These are phyloP conservation scores for Thamnaconus septentrionalis DNA, from an alignment of 2,113 vertebrate species.

Conservation along the genomic window DNA sequence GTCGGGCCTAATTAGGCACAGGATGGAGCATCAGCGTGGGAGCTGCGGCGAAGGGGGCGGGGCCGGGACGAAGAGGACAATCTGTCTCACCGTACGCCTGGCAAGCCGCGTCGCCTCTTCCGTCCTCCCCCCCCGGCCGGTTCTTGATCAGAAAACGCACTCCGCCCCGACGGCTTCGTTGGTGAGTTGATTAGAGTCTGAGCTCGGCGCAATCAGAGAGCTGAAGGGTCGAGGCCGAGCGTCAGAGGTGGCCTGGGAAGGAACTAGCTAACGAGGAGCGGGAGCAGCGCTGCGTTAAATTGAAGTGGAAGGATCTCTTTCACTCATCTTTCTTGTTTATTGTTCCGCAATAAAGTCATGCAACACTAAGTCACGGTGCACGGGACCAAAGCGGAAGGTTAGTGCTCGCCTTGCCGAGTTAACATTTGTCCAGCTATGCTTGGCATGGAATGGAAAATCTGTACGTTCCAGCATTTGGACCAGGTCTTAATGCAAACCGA, in stretches of 20 bases:
- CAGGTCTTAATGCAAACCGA: too few relatives aligned
- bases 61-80: constrained; percentile 26
- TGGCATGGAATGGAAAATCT: too few relatives aligned
- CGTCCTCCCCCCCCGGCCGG: constrained; percentile 32
- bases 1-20: constrained; percentile 64
- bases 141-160: constrained; percentile 36
- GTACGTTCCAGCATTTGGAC: too few relatives aligned
- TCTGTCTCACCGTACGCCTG: constrained; percentile 32
- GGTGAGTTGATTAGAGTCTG: constrained; percentile 67
- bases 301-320: constrained; percentile 63
- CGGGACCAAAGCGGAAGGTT: neutral
- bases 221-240: constrained; percentile 13
- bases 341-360: too few relatives aligned
- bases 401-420: too few relatives aligned
- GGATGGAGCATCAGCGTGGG: constrained; percentile 34
- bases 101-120: constrained; percentile 27
- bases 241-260: constrained; percentile 39
- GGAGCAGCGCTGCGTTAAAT: constrained; percentile 68
- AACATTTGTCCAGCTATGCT: too few relatives aligned
- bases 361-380: constrained; percentile 13
- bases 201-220: constrained; percentile 41
- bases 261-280: constrained; percentile 56
- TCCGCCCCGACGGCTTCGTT: constrained; percentile 33
- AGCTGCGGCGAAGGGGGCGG: constrained; percentile 14
- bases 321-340: neutral